Evolutionary conservation across 2,797 vertebrate genomes (phyloP).

Genomic region (Tadarida brasiliensis): DNA sequence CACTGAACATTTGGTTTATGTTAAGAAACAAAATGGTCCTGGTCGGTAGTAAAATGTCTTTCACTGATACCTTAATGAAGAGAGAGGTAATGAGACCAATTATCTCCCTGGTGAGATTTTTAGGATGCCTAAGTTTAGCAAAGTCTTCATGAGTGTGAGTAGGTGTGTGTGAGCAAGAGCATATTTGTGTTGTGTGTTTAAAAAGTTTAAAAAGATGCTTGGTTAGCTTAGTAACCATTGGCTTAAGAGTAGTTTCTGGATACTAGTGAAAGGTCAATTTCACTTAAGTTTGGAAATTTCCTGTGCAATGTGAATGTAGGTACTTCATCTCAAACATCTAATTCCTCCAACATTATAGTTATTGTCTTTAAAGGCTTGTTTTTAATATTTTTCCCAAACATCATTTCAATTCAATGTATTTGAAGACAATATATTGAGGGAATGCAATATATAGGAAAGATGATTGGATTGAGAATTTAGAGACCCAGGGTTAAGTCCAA

Average conservation of each 20-base stretch:
- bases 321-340: neutral
- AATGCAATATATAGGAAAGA: constrained; percentile 2
- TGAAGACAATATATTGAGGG: neutral
- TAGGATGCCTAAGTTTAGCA: constrained; percentile 54
- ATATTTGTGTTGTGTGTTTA: neutral
- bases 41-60: constrained; percentile 45
- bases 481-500: neutral
- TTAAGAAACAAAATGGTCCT: constrained; percentile 51
- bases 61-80: constrained; percentile 42
- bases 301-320: neutral
- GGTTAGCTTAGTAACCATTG: neutral
- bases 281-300: constrained; percentile 18
- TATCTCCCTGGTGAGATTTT: constrained; percentile 39
- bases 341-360: neutral
- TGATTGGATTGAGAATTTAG: neutral
- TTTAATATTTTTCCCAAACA: constrained; percentile 29
- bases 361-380: neutral
- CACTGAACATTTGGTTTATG: constrained; percentile 55
- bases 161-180: neutral
- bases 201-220: constrained; percentile 38
- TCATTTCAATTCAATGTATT: neutral
- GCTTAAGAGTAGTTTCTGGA: neutral
- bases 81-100: constrained; percentile 37
- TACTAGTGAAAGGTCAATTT: constrained; percentile 32
- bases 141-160: constrained; percentile 12